These are phyloP conservation scores for Xylocampa areola DNA, from an alignment of 2,888 invertebrate species.

Conservation along the genomic window DNA sequence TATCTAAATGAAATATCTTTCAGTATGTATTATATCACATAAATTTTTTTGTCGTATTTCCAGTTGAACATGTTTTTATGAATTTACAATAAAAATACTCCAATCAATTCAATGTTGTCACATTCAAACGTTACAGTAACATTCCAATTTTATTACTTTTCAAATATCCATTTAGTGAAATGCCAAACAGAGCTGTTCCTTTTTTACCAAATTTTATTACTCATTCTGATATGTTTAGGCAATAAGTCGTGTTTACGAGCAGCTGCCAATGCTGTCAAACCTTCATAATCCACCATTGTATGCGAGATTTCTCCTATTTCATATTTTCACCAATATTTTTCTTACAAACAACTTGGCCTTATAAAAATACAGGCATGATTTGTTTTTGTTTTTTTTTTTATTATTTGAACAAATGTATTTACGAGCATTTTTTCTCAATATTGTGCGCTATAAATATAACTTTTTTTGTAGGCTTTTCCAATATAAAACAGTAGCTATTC, in stretches of 20 bases:
- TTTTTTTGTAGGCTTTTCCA: slow-evolving; percentile 8
- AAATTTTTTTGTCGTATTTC: slow-evolving; percentile 1
- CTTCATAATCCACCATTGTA: slow-evolving; percentile 49
- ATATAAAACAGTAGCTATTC: slow-evolving; percentile 33
- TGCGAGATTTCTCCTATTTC: slow-evolving; percentile 37
- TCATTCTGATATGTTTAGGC: slow-evolving; percentile 66
- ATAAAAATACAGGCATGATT: slow-evolving; percentile 40
- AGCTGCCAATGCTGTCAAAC: slow-evolving; percentile 71
- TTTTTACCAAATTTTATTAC: slow-evolving; percentile 53
- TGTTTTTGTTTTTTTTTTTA: slow-evolving; percentile 31
- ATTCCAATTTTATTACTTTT: slow-evolving; percentile 34
- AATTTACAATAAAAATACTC: slow-evolving; percentile 3
- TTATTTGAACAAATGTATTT: slow-evolving; percentile 25
- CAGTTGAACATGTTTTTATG: too few species aligned
- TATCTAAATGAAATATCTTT: too few species aligned
- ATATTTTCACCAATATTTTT: slow-evolving; percentile 51
- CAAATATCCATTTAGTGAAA: slow-evolving; percentile 44
- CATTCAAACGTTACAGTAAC: slow-evolving; percentile 12
- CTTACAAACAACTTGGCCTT: slow-evolving; percentile 24
- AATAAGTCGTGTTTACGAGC: slow-evolving; percentile 71
- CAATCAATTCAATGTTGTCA: slow-evolving; percentile 7
- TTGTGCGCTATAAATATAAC: slow-evolving; percentile 32
- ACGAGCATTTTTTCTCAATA: slow-evolving; percentile 17
- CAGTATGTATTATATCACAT: neutral
- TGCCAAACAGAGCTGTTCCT: slow-evolving; percentile 35